A percentile compares a stretch with the other conserved stretches of the same genome.
Conservation (phyloP, 2,888 invertebrate genomes). For the Melinaea menophilus region DNA sequence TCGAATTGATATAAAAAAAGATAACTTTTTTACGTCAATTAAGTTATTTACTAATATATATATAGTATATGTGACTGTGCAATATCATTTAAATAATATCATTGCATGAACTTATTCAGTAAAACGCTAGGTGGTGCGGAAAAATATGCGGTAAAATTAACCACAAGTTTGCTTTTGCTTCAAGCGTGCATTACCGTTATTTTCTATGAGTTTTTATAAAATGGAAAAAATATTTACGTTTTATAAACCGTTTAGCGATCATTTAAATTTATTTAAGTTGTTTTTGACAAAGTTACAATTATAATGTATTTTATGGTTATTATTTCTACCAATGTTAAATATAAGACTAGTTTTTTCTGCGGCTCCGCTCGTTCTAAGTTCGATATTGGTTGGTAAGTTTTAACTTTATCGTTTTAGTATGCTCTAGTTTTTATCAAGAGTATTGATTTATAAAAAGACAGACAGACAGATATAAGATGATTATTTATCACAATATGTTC, state of each 20-base stretch:
- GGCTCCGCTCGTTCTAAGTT: no score
- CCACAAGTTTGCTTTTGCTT: constrained; percentile 15
- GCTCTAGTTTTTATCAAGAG: no score
- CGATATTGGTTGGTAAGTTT: no score
- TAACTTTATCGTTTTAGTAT: no score
- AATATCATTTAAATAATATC: constrained; percentile 12
- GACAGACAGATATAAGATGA: no score
- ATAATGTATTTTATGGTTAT: no score
- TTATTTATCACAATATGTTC: no score
- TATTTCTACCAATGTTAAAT: no score
- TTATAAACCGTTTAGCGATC: constrained; percentile 2
- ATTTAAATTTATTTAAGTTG: not conserved
- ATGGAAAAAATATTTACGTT: not conserved
- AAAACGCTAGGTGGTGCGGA: constrained; percentile 7
- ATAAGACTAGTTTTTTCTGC: no score
- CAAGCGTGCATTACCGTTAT: constrained; percentile 7
- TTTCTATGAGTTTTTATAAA: constrained; percentile 4
- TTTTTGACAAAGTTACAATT: no score
- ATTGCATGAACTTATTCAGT: constrained; percentile 7
- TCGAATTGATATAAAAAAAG: not conserved
- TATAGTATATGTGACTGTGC: not conserved
- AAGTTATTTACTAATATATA: not conserved
- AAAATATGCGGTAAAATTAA: constrained; percentile 7
- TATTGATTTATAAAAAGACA: no score
- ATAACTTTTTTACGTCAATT: no score